A percentile compares a stretch with the other conserved stretches of the same genome.
phyloP scores from a whole-genome alignment of 2,113 vertebrate species.

The Toxotes chatareus region DNA sequence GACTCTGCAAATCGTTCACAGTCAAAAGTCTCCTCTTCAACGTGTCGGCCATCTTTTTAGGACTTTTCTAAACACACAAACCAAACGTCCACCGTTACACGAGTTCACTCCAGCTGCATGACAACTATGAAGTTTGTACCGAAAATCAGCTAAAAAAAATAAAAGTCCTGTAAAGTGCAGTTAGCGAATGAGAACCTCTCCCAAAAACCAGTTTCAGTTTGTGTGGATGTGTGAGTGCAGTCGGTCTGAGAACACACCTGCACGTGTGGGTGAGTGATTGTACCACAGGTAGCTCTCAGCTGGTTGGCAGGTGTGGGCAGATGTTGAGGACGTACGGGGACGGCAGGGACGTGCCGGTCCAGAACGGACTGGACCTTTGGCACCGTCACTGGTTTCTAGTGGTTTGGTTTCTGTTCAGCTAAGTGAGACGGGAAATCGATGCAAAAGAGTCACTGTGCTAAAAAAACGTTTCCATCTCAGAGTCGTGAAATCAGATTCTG shows the following conservation, averaged over 20 bases:
- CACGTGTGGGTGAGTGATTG: constrained; percentile 37
- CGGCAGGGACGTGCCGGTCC: not conserved
- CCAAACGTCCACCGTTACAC: constrained; percentile 26
- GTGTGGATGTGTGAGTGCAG: not conserved
- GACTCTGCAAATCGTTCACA: not conserved
- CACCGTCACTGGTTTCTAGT: not conserved
- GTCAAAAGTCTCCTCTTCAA: not conserved
- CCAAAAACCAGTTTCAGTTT: not conserved
- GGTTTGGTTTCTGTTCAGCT: not conserved
- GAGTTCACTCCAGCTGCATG: constrained; percentile 39
- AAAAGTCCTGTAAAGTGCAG: constrained; percentile 81
- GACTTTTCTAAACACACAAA: constrained; percentile 5
- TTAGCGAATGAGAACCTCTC: constrained; percentile 74
- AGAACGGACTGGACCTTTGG: not conserved
- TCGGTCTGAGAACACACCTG: constrained; percentile 11
- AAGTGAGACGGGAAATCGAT: too few relatives aligned
- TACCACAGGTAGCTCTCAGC: constrained; percentile 37
- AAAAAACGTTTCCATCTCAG: not conserved
- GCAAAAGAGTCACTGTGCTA: not conserved
- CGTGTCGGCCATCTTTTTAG: not conserved
- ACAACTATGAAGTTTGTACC: constrained; percentile 60
- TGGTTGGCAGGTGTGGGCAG: constrained; percentile 1
- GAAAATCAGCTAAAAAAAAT: constrained; percentile 45
- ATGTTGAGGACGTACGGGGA: constrained; percentile 12
- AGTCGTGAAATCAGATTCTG: not conserved